A percentile compares a stretch with the other conserved stretches of the same genome.
These are phyloP conservation scores for Hassar affinis DNA, from an alignment of 2,113 vertebrate genomes.

Conservation along the genomic window DNA sequence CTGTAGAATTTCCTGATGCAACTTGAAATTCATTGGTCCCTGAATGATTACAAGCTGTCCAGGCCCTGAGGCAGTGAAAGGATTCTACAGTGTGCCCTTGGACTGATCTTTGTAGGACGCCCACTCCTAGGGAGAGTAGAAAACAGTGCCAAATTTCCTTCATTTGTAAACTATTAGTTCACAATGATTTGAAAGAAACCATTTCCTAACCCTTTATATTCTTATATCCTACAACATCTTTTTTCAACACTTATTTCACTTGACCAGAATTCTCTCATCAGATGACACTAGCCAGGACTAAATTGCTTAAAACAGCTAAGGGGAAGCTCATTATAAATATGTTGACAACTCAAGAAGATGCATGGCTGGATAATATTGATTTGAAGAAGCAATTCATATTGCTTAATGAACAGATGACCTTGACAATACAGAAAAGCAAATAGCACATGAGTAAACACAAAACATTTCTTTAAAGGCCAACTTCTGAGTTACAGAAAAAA, in stretches of 20 bases:
- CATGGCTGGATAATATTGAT: conserved; percentile 26
- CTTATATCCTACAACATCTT: background rate
- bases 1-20: conserved; percentile 23
- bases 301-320: background rate
- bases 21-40: conserved; percentile 36
- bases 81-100: conserved; percentile 22
- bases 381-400: conserved; percentile 23
- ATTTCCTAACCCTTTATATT: background rate
- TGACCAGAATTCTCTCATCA: background rate
- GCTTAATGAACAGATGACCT: conserved; percentile 36
- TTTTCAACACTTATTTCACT: background rate
- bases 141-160: conserved; percentile 4
- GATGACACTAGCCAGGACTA: background rate
- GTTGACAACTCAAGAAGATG: conserved; percentile 22
- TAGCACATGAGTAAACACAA: background rate
- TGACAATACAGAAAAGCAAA: background rate
- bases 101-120: conserved; percentile 25
- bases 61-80: conserved; percentile 21
- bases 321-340: background rate
- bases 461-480: background rate
- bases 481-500: background rate
- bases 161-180: conserved; percentile 1
- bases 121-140: conserved; percentile 4
- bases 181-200: background rate
- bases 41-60: conserved; percentile 34